Base-by-base conservation (phyloP, 2,888 invertebrate genomes). In the Nudaria mundana region DNA sequence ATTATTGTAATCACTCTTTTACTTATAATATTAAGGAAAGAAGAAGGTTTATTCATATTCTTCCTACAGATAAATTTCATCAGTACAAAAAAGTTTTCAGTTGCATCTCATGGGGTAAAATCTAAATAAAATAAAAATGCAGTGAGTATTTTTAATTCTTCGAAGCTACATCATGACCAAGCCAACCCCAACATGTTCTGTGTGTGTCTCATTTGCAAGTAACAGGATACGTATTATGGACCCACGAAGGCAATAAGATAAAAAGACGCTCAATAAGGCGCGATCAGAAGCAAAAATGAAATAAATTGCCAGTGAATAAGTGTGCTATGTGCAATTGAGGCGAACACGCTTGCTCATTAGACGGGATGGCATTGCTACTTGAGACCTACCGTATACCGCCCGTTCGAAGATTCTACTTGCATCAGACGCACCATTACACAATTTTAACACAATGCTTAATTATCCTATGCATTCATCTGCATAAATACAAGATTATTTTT, bases 231-330 rank as follows among this genome's bases (percentile, higher is more conserved):
- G 83, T 86, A 87, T 86, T 86, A 86, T 86, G 81, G 85, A 83
- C 81, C 81, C 83, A 81, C 81, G 81, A 79, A 81, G 81, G 80
- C 81, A 86, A 85, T 79, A 85, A 85, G 81, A 87, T 82, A 84
- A 88, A 87, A 87, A 86, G 77, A 70, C 77, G 67, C 86, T 84
- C 84, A 84, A 87, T 88, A 88, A 87, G 87, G 87, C 84, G 86
- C 85, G 85, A 83, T 85, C 87, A 84, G 79, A 87, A 71, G 85
- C 87, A 87, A 88, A 88, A 88, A 88, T 88, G 81, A 87, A 87
- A 88, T 88, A 88, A 88, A 88, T 87, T 87, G 86, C 85, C 81
- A 71, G 79, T 78, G 86, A 84, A 84, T 85, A 85, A 85, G 81
- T 83, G 81, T 83, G 74, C 80, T 80, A 81, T 83, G 85, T 81